Conservation (phyloP, 2,113 vertebrate genomes). For the Passer montanus region DNA sequence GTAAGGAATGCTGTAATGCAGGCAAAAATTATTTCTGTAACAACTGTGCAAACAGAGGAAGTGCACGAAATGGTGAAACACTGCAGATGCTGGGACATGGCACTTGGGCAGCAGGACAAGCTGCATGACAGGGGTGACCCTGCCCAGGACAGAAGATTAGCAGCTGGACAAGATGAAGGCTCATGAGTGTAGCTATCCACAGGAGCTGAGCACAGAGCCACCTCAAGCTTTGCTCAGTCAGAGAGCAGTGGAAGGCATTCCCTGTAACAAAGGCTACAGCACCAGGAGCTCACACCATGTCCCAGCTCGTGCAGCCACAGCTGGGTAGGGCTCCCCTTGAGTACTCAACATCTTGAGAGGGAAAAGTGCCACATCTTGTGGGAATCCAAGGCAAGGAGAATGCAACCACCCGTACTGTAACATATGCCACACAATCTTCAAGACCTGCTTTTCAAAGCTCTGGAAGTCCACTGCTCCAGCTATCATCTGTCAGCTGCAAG, state of each 20-base stretch:
- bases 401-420: background rate
- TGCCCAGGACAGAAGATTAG: background rate
- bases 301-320: background rate
- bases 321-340: accelerated
- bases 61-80: background rate
- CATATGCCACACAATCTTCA: background rate
- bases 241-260: background rate
- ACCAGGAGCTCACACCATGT: accelerated
- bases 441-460: background rate
- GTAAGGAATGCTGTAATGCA: background rate
- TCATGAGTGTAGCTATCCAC: accelerated
- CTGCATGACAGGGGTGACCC: background rate
- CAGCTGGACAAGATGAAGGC: background rate
- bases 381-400: background rate
- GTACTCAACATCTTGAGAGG: background rate
- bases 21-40: constrained; percentile 27
- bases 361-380: background rate
- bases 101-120: background rate
- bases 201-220: background rate
- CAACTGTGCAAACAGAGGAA: background rate
- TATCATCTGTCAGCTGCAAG: constrained; percentile 2
- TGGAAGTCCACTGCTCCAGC: background rate
- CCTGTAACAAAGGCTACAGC: background rate
- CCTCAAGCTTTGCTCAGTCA: background rate
- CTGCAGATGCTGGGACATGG: background rate